Evolutionary conservation across 1,140 invertebrate genomes (phyloP).

Genomic region (Saccostrea echinata): DNA sequence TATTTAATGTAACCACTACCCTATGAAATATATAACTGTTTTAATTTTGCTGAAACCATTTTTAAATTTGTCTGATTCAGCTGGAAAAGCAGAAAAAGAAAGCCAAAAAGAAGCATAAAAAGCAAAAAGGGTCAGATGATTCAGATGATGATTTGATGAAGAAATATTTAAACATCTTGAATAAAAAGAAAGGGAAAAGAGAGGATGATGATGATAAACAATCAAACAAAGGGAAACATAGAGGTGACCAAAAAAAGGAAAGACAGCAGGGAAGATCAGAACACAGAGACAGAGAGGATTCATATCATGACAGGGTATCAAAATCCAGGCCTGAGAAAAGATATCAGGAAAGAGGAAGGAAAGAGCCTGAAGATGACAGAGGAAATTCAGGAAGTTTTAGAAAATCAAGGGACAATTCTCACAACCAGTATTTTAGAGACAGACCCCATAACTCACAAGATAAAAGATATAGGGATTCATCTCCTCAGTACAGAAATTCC

Average conservation of each 20-base stretch:
- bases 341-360: conserved; percentile 4
- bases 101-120: conserved; percentile 54
- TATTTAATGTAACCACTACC: background rate
- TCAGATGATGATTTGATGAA: conserved; percentile 68
- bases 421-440: background rate
- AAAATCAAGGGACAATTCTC: conserved; percentile 12
- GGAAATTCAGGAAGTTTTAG: background rate
- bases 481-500: background rate
- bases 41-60: background rate
- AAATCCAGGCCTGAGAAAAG: conserved; percentile 27
- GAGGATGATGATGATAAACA: conserved; percentile 61
- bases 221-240: conserved; percentile 60
- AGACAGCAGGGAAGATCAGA: conserved; percentile 34
- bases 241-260: background rate
- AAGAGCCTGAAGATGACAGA: conserved; percentile 6
- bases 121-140: conserved; percentile 55
- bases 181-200: conserved; percentile 60
- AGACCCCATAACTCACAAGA: conserved; percentile 7
- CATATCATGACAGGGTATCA: background rate
- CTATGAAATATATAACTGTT: background rate
- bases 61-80: conserved; percentile 45
- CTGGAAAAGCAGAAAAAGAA: conserved; percentile 62
- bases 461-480: conserved; percentile 17
- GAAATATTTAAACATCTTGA: conserved; percentile 70
- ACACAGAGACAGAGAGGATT: background rate